Percentiles rank a stretch among this genome's conserved stretches.
Conservation (phyloP, 2,888 invertebrate species). For the Agrochola macilenta region DNA sequence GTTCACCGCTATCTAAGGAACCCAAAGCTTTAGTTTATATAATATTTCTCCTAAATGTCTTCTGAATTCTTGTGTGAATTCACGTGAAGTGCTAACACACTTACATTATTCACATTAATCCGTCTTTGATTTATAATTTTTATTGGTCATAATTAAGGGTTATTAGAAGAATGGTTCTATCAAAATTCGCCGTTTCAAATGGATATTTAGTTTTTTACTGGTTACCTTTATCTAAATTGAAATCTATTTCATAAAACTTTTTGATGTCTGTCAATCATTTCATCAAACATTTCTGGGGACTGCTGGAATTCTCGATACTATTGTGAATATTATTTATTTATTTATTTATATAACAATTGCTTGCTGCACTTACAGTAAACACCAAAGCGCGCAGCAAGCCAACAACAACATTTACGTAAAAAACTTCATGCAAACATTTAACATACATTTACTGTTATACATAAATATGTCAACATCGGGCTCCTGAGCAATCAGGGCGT, state of each 20-base stretch:
- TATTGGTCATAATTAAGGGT: slow-evolving; percentile 15
- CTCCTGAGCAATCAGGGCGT: no score
- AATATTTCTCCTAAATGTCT: not conserved
- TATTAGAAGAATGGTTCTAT: slow-evolving; percentile 8
- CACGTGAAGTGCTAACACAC: no score
- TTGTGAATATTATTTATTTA: no score
- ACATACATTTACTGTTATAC: no score
- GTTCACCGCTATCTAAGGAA: no score
- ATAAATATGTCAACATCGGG: no score
- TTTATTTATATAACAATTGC: no score
- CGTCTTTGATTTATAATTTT: slow-evolving; percentile 2
- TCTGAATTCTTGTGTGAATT: no score
- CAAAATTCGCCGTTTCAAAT: not conserved
- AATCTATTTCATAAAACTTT: slow-evolving; percentile 9
- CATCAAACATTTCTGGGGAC: not conserved
- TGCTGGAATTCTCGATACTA: not conserved
- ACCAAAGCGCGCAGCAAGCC: no score
- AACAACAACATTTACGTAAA: no score
- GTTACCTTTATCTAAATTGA: slow-evolving; percentile 12
- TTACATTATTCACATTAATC: not conserved
- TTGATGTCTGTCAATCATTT: not conserved
- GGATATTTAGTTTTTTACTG: slow-evolving; percentile 20
- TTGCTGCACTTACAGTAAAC: no score
- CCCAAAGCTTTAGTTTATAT: not conserved
- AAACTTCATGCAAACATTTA: no score